These are phyloP conservation scores for Plusia festucae DNA, from an alignment of 2,888 invertebrate species.

Conservation along the genomic window DNA sequence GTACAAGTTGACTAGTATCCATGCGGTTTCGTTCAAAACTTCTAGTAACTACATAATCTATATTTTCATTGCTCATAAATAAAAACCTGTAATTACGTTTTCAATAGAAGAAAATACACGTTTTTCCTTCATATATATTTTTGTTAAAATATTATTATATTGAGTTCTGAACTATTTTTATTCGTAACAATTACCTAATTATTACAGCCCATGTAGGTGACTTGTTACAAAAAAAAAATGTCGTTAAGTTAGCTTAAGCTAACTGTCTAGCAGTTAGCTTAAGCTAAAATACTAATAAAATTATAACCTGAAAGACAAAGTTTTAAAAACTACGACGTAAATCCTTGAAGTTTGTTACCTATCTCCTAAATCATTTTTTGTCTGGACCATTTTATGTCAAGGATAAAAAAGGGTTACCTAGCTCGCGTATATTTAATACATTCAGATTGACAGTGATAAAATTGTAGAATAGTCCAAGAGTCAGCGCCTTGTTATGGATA, in stretches of 20 bases:
- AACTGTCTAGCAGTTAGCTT: slow-evolving; percentile 1
- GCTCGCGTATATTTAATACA: slow-evolving; percentile 23
- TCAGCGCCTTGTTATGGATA: slow-evolving; percentile 7
- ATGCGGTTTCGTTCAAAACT: not conserved
- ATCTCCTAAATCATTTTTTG: slow-evolving; percentile 3
- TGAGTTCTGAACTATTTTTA: no score
- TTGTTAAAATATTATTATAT: no score
- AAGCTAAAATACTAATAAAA: not conserved
- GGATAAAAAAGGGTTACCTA: slow-evolving; percentile 9
- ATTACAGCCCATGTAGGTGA: no score
- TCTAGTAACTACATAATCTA: not conserved
- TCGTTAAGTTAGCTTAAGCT: no score
- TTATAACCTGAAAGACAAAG: not conserved
- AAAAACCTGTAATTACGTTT: no score
- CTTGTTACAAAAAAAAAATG: no score
- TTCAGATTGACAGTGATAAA: slow-evolving; percentile 19
- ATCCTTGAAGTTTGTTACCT: not conserved
- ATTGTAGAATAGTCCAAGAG: slow-evolving; percentile 14
- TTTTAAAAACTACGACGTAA: not conserved
- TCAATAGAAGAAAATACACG: no score
- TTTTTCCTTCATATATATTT: no score
- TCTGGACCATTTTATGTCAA: slow-evolving; percentile 13
- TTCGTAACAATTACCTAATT: no score
- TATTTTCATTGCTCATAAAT: not conserved
- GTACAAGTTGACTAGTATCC: not conserved